Conservation (phyloP, 1,140 invertebrate genomes). For the Rhagoletis zephyria region DNA sequence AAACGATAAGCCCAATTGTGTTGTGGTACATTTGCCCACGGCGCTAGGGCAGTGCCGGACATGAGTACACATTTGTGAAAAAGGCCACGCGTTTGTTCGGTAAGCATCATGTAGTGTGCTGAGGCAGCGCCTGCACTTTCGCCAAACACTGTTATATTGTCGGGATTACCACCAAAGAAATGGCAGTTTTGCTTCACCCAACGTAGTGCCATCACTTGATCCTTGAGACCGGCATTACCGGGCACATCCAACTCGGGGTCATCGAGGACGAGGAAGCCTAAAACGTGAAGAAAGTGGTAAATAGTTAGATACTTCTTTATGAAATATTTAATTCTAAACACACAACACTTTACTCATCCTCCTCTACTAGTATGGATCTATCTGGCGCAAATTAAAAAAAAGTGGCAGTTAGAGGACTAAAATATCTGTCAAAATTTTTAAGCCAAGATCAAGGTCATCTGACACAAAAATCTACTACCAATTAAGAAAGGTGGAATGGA, state of each 20-base stretch:
- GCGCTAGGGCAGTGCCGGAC: slow-evolving; percentile 70
- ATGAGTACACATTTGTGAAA: slow-evolving; percentile 73
- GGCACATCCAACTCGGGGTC: slow-evolving; percentile 72
- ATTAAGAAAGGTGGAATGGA: no score
- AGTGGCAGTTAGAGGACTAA: neutral
- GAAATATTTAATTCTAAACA: neutral
- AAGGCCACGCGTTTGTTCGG: slow-evolving; percentile 72
- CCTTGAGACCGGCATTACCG: slow-evolving; percentile 79
- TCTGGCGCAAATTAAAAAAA: no score
- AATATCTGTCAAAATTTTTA: neutral
- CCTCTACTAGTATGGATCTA: no score
- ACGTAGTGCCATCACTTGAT: slow-evolving; percentile 79
- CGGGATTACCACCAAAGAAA: slow-evolving; percentile 75
- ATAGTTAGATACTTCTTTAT: neutral
- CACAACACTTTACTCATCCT: no score
- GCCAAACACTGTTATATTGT: slow-evolving; percentile 74
- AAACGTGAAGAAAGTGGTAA: neutral
- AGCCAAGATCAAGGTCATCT: no score
- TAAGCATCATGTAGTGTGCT: slow-evolving; percentile 78
- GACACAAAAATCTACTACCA: no score
- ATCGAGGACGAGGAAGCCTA: slow-evolving; percentile 68
- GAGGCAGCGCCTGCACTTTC: slow-evolving; percentile 74
- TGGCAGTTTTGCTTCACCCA: slow-evolving; percentile 80
- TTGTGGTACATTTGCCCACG: slow-evolving; percentile 68
- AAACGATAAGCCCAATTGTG: slow-evolving; percentile 68